Evolutionary conservation across 1,140 invertebrate genomes (phyloP).

Genomic region (Drosophila aff.): DNA sequence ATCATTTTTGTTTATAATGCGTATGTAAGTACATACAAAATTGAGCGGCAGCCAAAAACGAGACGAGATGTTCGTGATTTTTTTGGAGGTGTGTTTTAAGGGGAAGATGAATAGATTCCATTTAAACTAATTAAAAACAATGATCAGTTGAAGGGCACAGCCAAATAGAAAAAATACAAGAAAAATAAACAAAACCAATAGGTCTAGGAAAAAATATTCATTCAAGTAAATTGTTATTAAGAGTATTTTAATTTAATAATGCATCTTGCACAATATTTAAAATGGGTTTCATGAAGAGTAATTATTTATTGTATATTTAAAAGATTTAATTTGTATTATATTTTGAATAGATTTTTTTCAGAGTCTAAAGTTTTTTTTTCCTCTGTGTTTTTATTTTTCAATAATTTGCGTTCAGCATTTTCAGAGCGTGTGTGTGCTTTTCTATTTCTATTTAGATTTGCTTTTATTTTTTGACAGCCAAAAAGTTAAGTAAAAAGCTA

Average conservation of each 20-base stretch:
- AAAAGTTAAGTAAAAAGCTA: conserved; percentile 15
- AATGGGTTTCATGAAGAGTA: no score
- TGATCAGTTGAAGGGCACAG: conserved; percentile 9
- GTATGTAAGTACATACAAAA: conserved; percentile 27
- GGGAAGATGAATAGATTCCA: conserved; percentile 12
- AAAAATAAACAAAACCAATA: background rate
- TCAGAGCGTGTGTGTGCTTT: background rate
- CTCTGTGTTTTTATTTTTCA: conserved; percentile 23
- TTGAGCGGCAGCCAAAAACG: conserved; percentile 37
- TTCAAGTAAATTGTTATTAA: background rate
- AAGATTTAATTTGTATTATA: background rate
- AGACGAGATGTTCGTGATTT: conserved; percentile 11
- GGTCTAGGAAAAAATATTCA: background rate
- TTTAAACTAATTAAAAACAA: conserved; percentile 10
- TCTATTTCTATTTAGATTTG: conserved; percentile 31
- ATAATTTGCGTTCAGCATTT: conserved; percentile 14
- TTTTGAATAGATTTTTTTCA: background rate
- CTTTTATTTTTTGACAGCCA: conserved; percentile 28
- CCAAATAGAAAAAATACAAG: background rate
- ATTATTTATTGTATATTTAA: background rate
- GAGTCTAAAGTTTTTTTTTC: background rate
- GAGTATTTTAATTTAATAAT: background rate
- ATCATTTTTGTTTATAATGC: conserved; percentile 46
- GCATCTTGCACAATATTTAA: background rate
- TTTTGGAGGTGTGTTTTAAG: conserved; percentile 29